phyloP scores from a whole-genome alignment of 2,797 vertebrate genomes.

The Helicolenus hilgendorfi region DNA sequence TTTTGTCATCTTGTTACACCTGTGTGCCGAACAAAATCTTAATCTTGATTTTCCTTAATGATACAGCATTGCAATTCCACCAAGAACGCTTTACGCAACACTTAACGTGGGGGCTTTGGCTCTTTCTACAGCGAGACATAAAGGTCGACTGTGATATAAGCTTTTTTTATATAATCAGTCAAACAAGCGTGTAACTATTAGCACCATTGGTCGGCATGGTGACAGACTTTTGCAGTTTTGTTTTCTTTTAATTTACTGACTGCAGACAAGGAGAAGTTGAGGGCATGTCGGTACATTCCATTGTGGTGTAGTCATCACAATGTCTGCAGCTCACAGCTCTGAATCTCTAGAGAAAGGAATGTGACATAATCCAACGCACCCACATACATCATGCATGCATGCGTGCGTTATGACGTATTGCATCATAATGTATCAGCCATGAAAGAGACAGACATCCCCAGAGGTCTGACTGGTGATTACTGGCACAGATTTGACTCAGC shows the following conservation, averaged over 20 bases:
- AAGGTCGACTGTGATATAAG: slow-evolving; percentile 18
- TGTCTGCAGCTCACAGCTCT: slow-evolving; percentile 9
- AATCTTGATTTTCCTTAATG: background rate
- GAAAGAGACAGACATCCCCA: background rate
- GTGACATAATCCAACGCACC: background rate
- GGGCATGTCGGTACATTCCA: slow-evolving; percentile 42
- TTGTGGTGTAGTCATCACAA: slow-evolving; percentile 30
- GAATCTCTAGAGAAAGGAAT: background rate
- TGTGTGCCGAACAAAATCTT: background rate
- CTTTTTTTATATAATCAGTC: background rate
- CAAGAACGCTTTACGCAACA: background rate
- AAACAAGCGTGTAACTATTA: background rate
- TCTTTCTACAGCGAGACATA: background rate
- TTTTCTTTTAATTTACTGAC: slow-evolving; percentile 53
- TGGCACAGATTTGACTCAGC: slow-evolving; percentile 1
- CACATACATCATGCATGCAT: background rate
- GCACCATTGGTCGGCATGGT: background rate
- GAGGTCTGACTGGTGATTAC: slow-evolving; percentile 19
- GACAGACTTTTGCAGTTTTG: slow-evolving; percentile 15
- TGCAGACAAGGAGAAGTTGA: slow-evolving; percentile 31
- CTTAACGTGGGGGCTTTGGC: background rate
- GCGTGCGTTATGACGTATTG: background rate
- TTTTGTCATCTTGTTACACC: slow-evolving; percentile 1
- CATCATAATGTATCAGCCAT: slow-evolving; percentile 8
- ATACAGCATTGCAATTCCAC: background rate